These are phyloP conservation scores for Atherix ibis DNA, from an alignment of 2,888 invertebrate species.

Conservation along the genomic window DNA sequence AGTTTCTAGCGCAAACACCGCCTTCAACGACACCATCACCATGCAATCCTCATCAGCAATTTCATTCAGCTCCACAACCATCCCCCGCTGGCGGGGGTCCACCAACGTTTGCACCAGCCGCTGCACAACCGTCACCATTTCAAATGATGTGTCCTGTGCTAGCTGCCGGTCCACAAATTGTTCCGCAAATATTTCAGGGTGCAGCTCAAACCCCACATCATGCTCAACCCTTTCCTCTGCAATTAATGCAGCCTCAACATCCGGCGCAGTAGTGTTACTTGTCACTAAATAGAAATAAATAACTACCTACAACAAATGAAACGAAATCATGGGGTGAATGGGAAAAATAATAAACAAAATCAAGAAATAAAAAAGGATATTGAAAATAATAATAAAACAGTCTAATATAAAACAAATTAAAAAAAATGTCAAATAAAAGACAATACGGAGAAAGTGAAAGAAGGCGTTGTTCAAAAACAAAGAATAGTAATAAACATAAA, in stretches of 20 bases:
- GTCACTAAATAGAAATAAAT: no score
- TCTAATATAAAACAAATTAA: no score
- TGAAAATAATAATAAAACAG: no score
- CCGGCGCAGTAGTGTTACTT: conserved; percentile 17
- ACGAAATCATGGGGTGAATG: no score
- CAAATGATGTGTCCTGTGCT: conserved; percentile 44
- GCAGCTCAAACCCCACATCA: conserved; percentile 28
- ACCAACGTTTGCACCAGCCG: conserved; percentile 30
- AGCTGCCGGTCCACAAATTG: conserved; percentile 28
- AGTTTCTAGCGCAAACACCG: conserved; percentile 38
- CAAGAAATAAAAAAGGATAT: no score
- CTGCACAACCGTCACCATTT: conserved; percentile 37
- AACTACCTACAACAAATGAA: background rate
- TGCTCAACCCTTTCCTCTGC: conserved; percentile 28
- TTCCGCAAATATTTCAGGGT: conserved; percentile 26
- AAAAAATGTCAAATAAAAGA: background rate
- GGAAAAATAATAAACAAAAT: background rate
- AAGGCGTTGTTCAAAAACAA: conserved; percentile 5
- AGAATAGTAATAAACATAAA: no score
- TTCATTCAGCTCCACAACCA: conserved; percentile 41
- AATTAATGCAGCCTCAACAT: conserved; percentile 31
- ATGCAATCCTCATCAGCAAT: conserved; percentile 40
- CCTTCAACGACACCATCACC: conserved; percentile 40
- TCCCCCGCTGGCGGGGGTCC: conserved; percentile 40
- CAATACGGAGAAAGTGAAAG: background rate